These are phyloP conservation scores for Hyphantria cunea DNA, from an alignment of 1,140 invertebrate genomes.

Conservation along the genomic window DNA sequence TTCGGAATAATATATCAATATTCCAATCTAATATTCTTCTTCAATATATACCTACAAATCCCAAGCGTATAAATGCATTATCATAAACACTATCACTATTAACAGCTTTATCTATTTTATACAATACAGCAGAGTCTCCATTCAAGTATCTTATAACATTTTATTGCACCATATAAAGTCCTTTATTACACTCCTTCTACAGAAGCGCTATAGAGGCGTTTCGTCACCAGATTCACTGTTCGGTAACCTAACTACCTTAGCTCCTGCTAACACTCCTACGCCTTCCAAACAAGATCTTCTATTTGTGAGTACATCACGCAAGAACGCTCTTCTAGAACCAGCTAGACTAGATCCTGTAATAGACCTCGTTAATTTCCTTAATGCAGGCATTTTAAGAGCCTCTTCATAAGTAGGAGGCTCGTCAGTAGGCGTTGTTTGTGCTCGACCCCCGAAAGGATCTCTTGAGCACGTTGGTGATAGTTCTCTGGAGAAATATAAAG, in stretches of 20 bases:
- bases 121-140: constrained; percentile 15
- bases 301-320: constrained; percentile 77
- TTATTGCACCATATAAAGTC: constrained; percentile 70
- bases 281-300: constrained; percentile 79
- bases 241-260: constrained; percentile 68
- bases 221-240: constrained; percentile 66
- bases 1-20: no score
- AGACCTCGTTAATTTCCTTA: constrained; percentile 80
- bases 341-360: constrained; percentile 76
- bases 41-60: constrained; percentile 45
- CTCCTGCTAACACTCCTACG: constrained; percentile 67
- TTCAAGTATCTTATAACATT: constrained; percentile 48
- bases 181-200: constrained; percentile 40
- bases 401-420: constrained; percentile 81
- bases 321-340: constrained; percentile 69
- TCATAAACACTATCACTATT: constrained; percentile 43
- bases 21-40: constrained; percentile 1
- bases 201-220: constrained; percentile 70
- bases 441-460: constrained; percentile 84
- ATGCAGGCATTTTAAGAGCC: constrained; percentile 78
- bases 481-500: constrained; percentile 84
- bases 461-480: constrained; percentile 83
- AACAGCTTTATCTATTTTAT: constrained; percentile 42
- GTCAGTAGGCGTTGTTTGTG: constrained; percentile 77
- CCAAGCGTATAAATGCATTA: constrained; percentile 48